Evolutionary conservation across 2,113 vertebrate genomes (phyloP).

Genomic region (Mesoclemmys tuberculata): DNA sequence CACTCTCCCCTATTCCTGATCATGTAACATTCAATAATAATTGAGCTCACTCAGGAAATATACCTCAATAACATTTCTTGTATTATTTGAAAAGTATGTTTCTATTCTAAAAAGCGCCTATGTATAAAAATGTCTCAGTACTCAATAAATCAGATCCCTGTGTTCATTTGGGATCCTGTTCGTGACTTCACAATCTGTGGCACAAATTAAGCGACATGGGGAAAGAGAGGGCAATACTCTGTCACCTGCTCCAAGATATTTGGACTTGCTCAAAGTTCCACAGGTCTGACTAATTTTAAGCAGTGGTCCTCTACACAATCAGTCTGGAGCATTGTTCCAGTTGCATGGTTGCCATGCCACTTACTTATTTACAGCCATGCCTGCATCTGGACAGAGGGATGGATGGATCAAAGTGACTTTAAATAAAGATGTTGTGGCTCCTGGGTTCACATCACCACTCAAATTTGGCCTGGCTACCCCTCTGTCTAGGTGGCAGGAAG

Average conservation of each 20-base stretch:
- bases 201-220: background rate
- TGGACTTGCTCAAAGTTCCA: background rate
- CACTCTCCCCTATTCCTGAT: background rate
- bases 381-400: background rate
- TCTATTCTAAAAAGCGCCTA: accelerated
- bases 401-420: background rate
- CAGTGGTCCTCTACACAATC: background rate
- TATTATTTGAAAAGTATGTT: background rate
- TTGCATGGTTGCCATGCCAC: background rate
- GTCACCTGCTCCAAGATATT: background rate
- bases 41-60: background rate
- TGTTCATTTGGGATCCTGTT: background rate
- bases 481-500: background rate
- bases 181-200: background rate
- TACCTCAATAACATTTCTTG: background rate
- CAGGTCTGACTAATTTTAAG: background rate
- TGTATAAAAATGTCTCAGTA: background rate
- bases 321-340: background rate
- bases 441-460: background rate
- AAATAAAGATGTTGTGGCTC: background rate
- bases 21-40: background rate
- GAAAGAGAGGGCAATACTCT: background rate
- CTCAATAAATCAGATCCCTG: background rate
- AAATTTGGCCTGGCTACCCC: background rate
- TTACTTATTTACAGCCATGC: background rate